A percentile compares a stretch with the other conserved stretches of the same genome.
Evolutionary conservation across 2,888 invertebrate species (phyloP).

Genomic region (Orthosia gothica): DNA sequence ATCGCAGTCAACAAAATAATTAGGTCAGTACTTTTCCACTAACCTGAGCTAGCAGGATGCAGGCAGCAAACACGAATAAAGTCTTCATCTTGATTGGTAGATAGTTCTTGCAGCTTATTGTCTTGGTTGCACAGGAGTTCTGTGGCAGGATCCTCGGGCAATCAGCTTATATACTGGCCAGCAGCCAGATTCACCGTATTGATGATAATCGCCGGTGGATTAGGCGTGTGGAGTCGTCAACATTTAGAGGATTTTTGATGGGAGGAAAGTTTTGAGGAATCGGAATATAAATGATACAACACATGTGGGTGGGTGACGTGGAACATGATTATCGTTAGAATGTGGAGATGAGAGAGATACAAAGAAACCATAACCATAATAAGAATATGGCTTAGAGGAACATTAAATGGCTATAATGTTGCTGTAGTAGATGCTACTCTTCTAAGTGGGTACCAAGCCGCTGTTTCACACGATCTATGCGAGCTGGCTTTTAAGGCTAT

Average conservation of each 20-base stretch:
- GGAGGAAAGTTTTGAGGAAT: slow-evolving; percentile 11
- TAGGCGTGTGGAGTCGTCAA: slow-evolving; percentile 67
- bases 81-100: slow-evolving; percentile 82
- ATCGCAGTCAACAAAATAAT: slow-evolving; percentile 12
- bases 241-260: slow-evolving; percentile 66
- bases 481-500: too few species aligned
- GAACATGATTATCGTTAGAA: too few species aligned
- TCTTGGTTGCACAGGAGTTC: slow-evolving; percentile 49
- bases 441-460: too few species aligned
- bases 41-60: slow-evolving; percentile 86
- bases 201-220: slow-evolving; percentile 70
- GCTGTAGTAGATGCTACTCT: neutral
- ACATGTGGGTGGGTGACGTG: too few species aligned
- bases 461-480: too few species aligned
- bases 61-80: slow-evolving; percentile 83
- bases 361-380: too few species aligned
- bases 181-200: slow-evolving; percentile 63
- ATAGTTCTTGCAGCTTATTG: slow-evolving; percentile 14
- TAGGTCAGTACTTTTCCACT: slow-evolving; percentile 53
- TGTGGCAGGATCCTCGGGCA: slow-evolving; percentile 47
- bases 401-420: neutral
- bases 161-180: slow-evolving; percentile 73
- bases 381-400: too few species aligned
- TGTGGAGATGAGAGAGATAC: too few species aligned
- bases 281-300: fast-evolving